phyloP scores from a whole-genome alignment of 2,888 invertebrate species.

The Xestia sexstrigata region DNA sequence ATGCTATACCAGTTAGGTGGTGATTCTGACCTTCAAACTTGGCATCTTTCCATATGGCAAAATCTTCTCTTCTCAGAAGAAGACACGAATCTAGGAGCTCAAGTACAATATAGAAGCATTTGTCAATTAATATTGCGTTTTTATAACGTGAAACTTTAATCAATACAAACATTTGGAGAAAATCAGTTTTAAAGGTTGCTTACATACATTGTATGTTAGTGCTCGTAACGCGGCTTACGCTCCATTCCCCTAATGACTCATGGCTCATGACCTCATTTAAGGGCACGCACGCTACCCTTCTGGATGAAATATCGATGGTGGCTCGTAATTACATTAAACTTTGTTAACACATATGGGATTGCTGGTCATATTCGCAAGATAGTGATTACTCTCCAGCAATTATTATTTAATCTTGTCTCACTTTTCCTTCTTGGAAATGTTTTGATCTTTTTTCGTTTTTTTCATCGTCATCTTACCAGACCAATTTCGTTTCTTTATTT shows the following conservation, averaged over 20 bases:
- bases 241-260: conserved; percentile 25
- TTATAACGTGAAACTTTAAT: background rate
- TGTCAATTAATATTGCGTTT: no score
- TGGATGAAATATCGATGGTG: conserved; percentile 38
- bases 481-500: no score
- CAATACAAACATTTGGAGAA: background rate
- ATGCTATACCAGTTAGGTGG: no score
- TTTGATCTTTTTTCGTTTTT: background rate
- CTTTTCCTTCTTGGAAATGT: background rate
- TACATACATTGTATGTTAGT: background rate
- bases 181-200: background rate
- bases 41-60: no score
- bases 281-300: conserved; percentile 39
- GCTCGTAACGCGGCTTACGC: background rate
- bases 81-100: no score
- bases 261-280: conserved; percentile 23
- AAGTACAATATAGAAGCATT: no score
- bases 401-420: conserved; percentile 1
- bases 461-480: no score
- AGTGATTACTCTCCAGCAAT: conserved; percentile 20
- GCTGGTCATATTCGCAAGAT: conserved; percentile 11
- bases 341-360: conserved; percentile 24
- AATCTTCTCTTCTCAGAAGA: no score
- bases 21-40: no score
- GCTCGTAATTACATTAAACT: conserved; percentile 51